A percentile compares a stretch with the other conserved stretches of the same genome.
Conservation (phyloP, 2,888 invertebrate genomes). For the Nymphalis urticae region DNA sequence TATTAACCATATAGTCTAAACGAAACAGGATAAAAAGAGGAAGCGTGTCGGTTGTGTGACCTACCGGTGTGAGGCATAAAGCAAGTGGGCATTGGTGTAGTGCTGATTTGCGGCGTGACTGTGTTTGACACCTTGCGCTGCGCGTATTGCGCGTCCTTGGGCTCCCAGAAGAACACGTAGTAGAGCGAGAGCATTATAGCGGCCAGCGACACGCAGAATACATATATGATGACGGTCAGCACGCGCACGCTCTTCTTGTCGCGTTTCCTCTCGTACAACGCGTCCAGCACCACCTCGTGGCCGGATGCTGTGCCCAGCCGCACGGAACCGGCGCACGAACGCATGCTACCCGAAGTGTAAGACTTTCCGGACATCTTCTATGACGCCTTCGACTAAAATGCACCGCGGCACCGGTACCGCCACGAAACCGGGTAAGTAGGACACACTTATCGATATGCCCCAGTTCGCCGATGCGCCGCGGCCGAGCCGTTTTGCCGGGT, state of each 20-base stretch:
- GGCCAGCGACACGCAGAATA: slow-evolving; percentile 95
- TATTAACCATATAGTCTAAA: slow-evolving; percentile 2
- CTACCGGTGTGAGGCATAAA: slow-evolving; percentile 80
- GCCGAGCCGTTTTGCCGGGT: slow-evolving; percentile 64
- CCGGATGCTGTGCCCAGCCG: slow-evolving; percentile 62
- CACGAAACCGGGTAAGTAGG: slow-evolving; percentile 70
- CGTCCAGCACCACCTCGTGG: slow-evolving; percentile 86
- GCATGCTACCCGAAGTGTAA: slow-evolving; percentile 79
- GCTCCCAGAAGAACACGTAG: slow-evolving; percentile 97
- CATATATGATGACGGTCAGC: slow-evolving; percentile 95
- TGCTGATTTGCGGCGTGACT: slow-evolving; percentile 77
- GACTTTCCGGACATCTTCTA: slow-evolving; percentile 81
- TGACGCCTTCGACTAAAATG: slow-evolving; percentile 51
- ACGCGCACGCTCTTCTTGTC: slow-evolving; percentile 94
- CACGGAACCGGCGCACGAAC: slow-evolving; percentile 72
- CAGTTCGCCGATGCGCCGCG: slow-evolving; percentile 66
- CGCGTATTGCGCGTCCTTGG: slow-evolving; percentile 81
- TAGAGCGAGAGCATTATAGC: slow-evolving; percentile 96
- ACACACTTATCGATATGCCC: slow-evolving; percentile 78
- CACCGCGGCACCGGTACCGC: slow-evolving; percentile 49
- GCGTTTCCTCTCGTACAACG: slow-evolving; percentile 90
- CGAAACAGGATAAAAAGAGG: slow-evolving; percentile 30
- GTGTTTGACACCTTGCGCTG: slow-evolving; percentile 78
- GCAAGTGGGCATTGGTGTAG: slow-evolving; percentile 81
- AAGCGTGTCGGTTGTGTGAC: slow-evolving; percentile 73